Percentiles rank a stretch among this genome's conserved stretches.
Evolutionary conservation across 1,140 invertebrate genomes (phyloP).

Genomic region (Zophobas atratus): DNA sequence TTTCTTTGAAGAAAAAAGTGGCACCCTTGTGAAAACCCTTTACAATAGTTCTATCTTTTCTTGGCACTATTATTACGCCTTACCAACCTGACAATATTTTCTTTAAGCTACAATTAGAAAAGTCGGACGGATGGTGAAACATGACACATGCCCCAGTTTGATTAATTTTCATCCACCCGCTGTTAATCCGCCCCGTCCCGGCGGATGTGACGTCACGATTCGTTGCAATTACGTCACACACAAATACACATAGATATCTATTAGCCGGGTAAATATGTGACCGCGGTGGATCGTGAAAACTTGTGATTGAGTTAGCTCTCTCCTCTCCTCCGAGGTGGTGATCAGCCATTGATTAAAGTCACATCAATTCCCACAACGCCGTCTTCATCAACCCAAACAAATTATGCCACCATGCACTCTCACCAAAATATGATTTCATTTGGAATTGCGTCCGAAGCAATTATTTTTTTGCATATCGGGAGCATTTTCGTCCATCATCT

Average conservation of each 20-base stretch:
- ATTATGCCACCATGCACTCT: constrained; percentile 40
- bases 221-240: constrained; percentile 63
- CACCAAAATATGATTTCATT: constrained; percentile 30
- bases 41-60: no score
- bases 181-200: neutral
- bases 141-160: no score
- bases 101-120: no score
- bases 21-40: no score
- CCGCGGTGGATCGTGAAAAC: constrained; percentile 61
- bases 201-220: constrained; percentile 62
- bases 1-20: no score
- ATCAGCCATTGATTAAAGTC: constrained; percentile 64
- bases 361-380: constrained; percentile 61
- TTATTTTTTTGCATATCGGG: constrained; percentile 27
- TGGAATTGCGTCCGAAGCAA: neutral
- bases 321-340: constrained; percentile 49
- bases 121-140: no score
- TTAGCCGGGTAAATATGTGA: constrained; percentile 64
- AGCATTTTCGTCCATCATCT: constrained; percentile 8
- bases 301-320: constrained; percentile 64
- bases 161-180: no score
- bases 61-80: no score
- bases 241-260: constrained; percentile 65
- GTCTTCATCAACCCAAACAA: constrained; percentile 53
- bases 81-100: no score